Evolutionary conservation across 1,140 invertebrate genomes (phyloP).

Genomic region (Euura saliciscinereae): DNA sequence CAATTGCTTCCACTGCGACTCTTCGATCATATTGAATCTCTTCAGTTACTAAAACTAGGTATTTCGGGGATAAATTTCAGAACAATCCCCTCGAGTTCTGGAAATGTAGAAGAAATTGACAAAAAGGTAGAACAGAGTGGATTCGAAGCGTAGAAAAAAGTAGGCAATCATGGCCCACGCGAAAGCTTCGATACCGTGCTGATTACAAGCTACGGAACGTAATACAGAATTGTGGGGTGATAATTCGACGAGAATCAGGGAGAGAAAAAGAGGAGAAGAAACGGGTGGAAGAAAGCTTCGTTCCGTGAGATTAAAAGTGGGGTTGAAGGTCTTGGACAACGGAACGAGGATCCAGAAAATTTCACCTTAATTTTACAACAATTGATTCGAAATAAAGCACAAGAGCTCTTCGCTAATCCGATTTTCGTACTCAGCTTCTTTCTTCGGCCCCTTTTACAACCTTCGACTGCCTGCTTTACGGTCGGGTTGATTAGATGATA

Average conservation of each 20-base stretch:
- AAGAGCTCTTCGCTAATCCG: not conserved
- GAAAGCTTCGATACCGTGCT: conserved; percentile 1
- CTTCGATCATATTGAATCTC: no score
- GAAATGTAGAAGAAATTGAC: not conserved
- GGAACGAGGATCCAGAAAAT: not conserved
- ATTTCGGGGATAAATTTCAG: no score
- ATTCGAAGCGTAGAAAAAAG: not conserved
- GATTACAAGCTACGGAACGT: not conserved
- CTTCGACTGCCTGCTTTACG: not conserved
- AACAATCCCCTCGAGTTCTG: no score
- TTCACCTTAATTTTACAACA: not conserved
- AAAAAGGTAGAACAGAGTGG: not conserved
- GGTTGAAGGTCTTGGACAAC: not conserved
- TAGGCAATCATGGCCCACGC: not conserved
- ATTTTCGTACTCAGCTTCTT: conserved; percentile 3
- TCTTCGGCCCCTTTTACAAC: not conserved
- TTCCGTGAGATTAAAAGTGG: no score
- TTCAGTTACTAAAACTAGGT: no score
- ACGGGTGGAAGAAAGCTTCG: not conserved
- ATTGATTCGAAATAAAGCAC: not conserved
- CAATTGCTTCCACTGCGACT: no score
- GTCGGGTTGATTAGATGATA: conserved; percentile 23
- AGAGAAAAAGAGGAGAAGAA: not conserved
- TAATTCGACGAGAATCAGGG: not conserved
- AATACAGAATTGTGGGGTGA: not conserved